A percentile compares a stretch with the other conserved stretches of the same genome.
Conservation (phyloP, 2,113 vertebrate genomes). For the Furnarius figulus region DNA sequence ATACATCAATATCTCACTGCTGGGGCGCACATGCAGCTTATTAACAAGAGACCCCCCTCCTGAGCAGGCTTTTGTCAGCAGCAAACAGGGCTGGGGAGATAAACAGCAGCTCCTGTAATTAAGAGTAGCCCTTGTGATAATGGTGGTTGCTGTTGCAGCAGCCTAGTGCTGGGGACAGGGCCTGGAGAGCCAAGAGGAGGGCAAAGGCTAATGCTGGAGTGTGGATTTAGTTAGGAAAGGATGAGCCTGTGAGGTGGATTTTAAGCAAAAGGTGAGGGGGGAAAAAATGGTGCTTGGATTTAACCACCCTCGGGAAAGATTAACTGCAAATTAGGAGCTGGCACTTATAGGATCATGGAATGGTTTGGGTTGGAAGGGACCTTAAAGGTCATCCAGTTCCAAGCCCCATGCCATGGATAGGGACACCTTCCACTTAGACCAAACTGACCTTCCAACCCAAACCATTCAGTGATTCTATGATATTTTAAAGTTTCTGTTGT, state of each 20-base stretch:
- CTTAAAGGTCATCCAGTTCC: not conserved
- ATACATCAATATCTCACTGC: slow-evolving; percentile 32
- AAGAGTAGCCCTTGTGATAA: not conserved
- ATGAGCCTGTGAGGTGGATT: not conserved
- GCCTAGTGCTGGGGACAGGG: not conserved
- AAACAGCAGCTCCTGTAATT: not conserved
- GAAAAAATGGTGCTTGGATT: fast-evolving
- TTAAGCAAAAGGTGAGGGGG: not conserved
- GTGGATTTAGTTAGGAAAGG: not conserved
- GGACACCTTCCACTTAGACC: not conserved
- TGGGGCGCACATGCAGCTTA: not conserved
- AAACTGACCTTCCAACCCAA: not conserved
- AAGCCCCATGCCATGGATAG: not conserved
- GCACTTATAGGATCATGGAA: fast-evolving
- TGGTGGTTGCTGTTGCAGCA: not conserved
- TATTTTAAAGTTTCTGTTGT: not conserved
- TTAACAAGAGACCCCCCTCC: not conserved
- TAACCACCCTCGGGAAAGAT: not conserved
- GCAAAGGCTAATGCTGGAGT: not conserved
- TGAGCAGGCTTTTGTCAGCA: not conserved
- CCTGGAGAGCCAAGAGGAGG: not conserved
- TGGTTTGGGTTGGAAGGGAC: not conserved
- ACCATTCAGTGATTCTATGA: too few species aligned
- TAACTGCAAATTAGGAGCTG: not conserved
- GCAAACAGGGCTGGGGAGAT: not conserved